Evolutionary conservation across 2,797 vertebrate species (phyloP), one percentile per base, ranked within the genome.

Genomic region (Sus cebifrons): DNA sequence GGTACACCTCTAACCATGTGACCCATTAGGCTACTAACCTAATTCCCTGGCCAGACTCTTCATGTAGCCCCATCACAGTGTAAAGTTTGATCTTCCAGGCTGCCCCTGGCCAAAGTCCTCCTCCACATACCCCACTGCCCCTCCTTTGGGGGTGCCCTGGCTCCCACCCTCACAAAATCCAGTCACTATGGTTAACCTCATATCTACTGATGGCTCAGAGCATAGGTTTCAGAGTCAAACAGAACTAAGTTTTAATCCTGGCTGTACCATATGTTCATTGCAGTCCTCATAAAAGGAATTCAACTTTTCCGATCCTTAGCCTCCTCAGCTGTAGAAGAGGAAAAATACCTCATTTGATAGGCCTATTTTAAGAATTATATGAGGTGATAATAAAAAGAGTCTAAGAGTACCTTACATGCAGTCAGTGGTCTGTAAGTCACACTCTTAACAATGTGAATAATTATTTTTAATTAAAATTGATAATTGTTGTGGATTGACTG

Each of bases 401-500:
- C 73, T 64, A 85, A 70, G 2, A 27, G n/a, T 92, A 64, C 14
- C 54, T 82, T 44, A 44, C n/a, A 49, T 74, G 36, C 6, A 44
- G 15, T 25, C 77, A 84, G 49, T 62, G 11, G 15, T 67, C 74
- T 84, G 2, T 65, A 56, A 73, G 29, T 86, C 44, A 13, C 10
- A 40, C 70, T 44, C 29, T 54, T 74, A 75, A 77, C 10, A 85
- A 52, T 56, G 15, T 40, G n/a, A 25, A 91, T 27, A 9, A 67
- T 44, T 67, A 40, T 86, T 62, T 85, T 77, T 20, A 54, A 92
- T 62, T 52, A 84, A 58, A 93, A 67, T 52, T 32, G 23, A 52
- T 20, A 36, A 73, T 82, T 60, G 58, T 68, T 95, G 77, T 92
- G 32, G 36, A 64, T 75, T 91, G 21, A 62, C 78, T 79, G n/a